These are phyloP conservation scores for Megaustenia siamemsis DNA, from an alignment of 2,888 invertebrate species.

Conservation along the genomic window DNA sequence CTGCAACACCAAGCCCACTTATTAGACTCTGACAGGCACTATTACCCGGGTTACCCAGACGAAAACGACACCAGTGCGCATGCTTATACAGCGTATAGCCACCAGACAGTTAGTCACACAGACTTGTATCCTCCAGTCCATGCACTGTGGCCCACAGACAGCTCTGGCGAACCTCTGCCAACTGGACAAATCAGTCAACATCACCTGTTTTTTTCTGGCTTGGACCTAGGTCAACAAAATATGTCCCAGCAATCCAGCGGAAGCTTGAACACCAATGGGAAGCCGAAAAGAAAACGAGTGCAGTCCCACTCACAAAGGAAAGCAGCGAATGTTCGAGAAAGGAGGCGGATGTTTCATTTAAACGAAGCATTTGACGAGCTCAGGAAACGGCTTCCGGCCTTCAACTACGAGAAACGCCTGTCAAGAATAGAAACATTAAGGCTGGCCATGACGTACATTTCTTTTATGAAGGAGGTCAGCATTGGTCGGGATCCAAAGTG, in stretches of 20 bases:
- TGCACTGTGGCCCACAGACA: constrained; percentile 36
- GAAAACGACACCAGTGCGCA: constrained; percentile 6
- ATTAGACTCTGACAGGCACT: constrained; percentile 29
- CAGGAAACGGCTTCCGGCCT: constrained; percentile 73
- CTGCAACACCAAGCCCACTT: constrained; percentile 26
- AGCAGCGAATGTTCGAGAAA: constrained; percentile 75
- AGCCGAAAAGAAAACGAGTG: constrained; percentile 73
- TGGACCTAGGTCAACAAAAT: constrained; percentile 44
- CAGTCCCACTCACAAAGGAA: constrained; percentile 71
- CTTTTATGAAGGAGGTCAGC: constrained; percentile 93
- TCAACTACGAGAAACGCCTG: constrained; percentile 76
- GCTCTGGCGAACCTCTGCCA: constrained; percentile 7
- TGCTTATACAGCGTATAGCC: not conserved
- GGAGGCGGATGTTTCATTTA: constrained; percentile 75
- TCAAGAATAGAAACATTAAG: constrained; percentile 88
- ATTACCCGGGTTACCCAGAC: constrained; percentile 22
- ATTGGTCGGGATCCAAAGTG: constrained; percentile 70
- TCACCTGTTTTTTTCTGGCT: constrained; percentile 40
- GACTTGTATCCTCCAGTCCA: constrained; percentile 33
- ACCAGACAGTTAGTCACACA: constrained; percentile 8
- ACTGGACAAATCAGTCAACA: constrained; percentile 14
- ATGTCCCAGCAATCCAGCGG: not conserved
- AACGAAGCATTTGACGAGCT: constrained; percentile 75
- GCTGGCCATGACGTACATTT: constrained; percentile 96
- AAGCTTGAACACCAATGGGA: constrained; percentile 46